Evolutionary conservation across 30 jellyfish, hydroid and myxozoan genomes (phyloP).

Genomic region (Aurelia aurita complex sp. Pacific): DNA sequence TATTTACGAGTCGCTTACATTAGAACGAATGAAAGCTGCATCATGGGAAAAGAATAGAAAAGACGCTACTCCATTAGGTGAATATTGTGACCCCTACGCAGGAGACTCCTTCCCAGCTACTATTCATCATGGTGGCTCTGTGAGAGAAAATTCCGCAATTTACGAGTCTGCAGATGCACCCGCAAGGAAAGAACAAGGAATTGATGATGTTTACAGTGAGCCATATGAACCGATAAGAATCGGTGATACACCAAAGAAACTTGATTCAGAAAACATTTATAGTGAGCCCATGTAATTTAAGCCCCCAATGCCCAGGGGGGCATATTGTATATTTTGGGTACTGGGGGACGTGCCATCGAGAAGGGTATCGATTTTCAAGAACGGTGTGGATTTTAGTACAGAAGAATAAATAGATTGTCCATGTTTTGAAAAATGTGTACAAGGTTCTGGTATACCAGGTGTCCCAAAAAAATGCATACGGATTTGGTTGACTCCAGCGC

Average conservation of each 20-base stretch:
- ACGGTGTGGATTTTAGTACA: no score
- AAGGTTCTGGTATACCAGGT: no score
- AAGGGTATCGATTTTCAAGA: no score
- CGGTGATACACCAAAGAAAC: neutral
- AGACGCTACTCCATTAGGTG: conserved; percentile 28
- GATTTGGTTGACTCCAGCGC: no score
- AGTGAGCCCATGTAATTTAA: conserved; percentile 21
- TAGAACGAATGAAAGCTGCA: conserved; percentile 16
- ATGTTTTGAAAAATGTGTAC: no score
- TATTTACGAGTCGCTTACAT: conserved; percentile 42
- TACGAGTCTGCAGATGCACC: conserved; percentile 3
- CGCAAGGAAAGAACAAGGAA: neutral
- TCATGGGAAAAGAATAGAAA: neutral
- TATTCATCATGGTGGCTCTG: neutral
- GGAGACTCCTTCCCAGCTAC: neutral
- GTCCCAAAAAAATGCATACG: no score
- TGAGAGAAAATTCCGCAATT: neutral
- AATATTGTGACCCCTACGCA: conserved; percentile 34
- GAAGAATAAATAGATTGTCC: no score
- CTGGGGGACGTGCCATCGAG: no score
- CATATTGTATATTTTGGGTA: no score
- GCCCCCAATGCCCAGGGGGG: no score
- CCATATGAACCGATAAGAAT: conserved; percentile 17
- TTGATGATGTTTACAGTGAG: conserved; percentile 19
- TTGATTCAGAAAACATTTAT: conserved; percentile 1